These are phyloP conservation scores for Campoletis raptor DNA, from an alignment of 2,888 invertebrate species.

Conservation along the genomic window DNA sequence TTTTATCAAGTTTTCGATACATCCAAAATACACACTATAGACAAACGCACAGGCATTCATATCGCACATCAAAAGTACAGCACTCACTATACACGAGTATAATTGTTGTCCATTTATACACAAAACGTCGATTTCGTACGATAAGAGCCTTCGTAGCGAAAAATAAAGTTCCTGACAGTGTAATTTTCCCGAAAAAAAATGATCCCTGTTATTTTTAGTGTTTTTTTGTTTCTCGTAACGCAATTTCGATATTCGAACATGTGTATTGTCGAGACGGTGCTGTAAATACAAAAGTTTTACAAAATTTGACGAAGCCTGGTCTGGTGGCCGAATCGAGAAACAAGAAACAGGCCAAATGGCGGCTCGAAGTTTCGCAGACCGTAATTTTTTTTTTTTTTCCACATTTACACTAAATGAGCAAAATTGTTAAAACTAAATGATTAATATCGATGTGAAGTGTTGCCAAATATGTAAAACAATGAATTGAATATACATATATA, in stretches of 20 bases:
- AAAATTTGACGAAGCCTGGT: background rate
- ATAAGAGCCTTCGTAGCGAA: conserved; percentile 43
- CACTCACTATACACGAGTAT: background rate
- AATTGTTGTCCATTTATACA: conserved; percentile 23
- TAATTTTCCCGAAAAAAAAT: conserved; percentile 18
- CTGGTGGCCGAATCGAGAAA: background rate
- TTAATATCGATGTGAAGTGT: background rate
- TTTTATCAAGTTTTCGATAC: conserved; percentile 19
- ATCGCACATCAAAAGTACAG: conserved; percentile 25
- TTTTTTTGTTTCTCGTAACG: background rate
- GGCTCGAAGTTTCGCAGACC: background rate
- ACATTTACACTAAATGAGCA: background rate
- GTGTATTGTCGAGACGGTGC: background rate
- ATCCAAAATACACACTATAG: conserved; percentile 23
- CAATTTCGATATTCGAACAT: background rate
- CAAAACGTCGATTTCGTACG: conserved; percentile 23
- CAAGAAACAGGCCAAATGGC: background rate
- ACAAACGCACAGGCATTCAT: conserved; percentile 21
- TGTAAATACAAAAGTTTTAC: background rate
- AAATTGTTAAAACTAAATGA: background rate
- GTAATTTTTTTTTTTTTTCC: background rate
- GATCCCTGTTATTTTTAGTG: background rate
- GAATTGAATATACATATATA: background rate
- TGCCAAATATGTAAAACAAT: conserved; percentile 11
- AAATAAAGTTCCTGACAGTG: conserved; percentile 44